Conservation (phyloP, 2,113 vertebrate genomes). For the Stictonetta naevosa region DNA sequence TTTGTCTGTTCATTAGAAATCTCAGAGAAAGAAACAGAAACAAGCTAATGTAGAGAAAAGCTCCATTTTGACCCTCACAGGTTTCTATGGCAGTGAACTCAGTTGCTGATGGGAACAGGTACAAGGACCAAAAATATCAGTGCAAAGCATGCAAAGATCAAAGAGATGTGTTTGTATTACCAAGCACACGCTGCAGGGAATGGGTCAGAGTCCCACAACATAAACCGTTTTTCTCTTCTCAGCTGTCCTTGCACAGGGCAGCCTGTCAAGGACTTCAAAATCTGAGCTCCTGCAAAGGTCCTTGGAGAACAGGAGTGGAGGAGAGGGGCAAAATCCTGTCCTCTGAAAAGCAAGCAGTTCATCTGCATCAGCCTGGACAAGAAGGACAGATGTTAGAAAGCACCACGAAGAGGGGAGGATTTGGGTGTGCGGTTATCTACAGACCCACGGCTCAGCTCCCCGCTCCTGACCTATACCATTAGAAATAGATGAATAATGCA, state of each 20-base stretch:
- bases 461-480: not conserved
- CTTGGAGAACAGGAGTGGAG: not conserved
- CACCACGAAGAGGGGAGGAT: not conserved
- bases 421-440: not conserved
- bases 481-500: not conserved
- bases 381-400: not conserved
- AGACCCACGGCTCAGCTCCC: not conserved
- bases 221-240: not conserved
- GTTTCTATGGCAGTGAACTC: not conserved
- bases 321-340: not conserved
- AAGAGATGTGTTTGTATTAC: not conserved
- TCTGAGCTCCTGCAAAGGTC: not conserved
- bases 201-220: not conserved
- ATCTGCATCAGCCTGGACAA: not conserved
- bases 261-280: not conserved
- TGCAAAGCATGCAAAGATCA: not conserved
- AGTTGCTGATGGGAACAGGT: not conserved
- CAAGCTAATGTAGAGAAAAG: not conserved
- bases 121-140: not conserved
- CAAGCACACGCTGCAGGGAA: not conserved
- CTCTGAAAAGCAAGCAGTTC: not conserved
- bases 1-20: not conserved
- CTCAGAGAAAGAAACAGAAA: not conserved
- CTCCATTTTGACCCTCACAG: not conserved
- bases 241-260: not conserved